phyloP scores from a whole-genome alignment of 2,797 vertebrate species.

The Cyclopterus lumpus region DNA sequence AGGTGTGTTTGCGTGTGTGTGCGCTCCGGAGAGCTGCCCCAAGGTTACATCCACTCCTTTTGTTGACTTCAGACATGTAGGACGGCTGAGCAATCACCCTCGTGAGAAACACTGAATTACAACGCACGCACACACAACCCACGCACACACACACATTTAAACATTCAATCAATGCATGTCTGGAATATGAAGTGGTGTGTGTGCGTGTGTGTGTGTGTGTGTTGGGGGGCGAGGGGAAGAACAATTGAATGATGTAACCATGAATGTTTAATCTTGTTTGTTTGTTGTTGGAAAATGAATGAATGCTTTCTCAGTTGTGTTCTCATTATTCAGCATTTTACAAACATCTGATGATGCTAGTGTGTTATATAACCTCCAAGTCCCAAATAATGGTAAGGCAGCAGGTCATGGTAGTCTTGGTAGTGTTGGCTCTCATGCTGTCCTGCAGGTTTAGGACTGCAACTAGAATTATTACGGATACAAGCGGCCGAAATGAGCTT shows the following conservation, averaged over 20 bases:
- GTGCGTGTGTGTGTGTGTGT: constrained; percentile 25
- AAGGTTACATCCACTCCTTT: constrained; percentile 76
- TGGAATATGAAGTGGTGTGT: constrained; percentile 61
- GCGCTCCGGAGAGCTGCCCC: constrained; percentile 52
- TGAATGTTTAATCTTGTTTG: neutral
- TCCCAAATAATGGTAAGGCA: neutral
- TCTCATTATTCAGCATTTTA: constrained; percentile 8
- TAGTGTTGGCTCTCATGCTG: no score
- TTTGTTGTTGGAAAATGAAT: neutral
- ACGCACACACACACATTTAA: constrained; percentile 33
- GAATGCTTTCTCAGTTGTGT: neutral
- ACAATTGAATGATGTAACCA: constrained; percentile 33
- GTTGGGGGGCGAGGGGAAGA: neutral
- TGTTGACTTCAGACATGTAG: constrained; percentile 77
- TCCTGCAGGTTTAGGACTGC: neutral
- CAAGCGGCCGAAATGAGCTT: no score
- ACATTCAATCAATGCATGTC: constrained; percentile 62
- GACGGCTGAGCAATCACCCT: constrained; percentile 72
- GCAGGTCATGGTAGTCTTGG: neutral
- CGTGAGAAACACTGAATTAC: constrained; percentile 67
- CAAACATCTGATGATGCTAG: neutral
- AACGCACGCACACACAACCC: constrained; percentile 18
- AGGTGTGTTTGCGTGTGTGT: constrained; percentile 16
- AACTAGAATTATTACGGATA: neutral
- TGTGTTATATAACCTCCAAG: neutral